Base-by-base conservation (phyloP, 2,888 invertebrate genomes). In the Clistopyga incitator region DNA sequence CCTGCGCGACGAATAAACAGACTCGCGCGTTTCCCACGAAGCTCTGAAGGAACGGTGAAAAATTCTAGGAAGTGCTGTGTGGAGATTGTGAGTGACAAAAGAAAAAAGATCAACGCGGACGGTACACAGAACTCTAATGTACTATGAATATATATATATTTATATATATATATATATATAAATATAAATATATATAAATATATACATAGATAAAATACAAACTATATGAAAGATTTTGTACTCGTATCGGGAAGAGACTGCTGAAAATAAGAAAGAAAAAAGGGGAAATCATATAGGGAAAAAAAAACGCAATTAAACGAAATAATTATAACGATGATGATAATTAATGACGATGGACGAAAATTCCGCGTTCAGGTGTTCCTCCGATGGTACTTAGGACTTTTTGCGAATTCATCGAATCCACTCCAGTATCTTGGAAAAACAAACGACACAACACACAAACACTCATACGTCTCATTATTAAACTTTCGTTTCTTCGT, bases 211-310 rank as follows among this genome's bases (percentile, higher is more conserved):
- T 75, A 81, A 75, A 79, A 74, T 74, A 61, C 82, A 84, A 86
- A 75, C 85, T 86, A 81, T 78, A 75, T 61, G 67, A 76, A 84
- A 74, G 18, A 83, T 78, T 56, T 74, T 85, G 59, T 67, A 77
- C 72, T 82, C 72, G 77, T 56, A 25, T 68, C 77, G 71, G 72
- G 42, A 67, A 72, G 77, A 59, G 50, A 52, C 47, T 56, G 65
- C 64, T 45, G 54, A 11, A 77, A 76, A 54, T n/a, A 52, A 52
- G 15, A 18, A 70, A 52, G n/a, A 34, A 70, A 70, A 50, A 38
- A 11, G n/a, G 34, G 29, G n/a, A 23, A 45, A 50, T 15, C 6
- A 70, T 34, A 52, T 54, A 64, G 38, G 38, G n/a, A n/a, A n/a
- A 38, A 76, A 42, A 67, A 64, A 64, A 42, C 54, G 56, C 52